Percentiles rank a stretch among this genome's conserved stretches.
phyloP scores from a whole-genome alignment of 2,797 vertebrate genomes.

The Tamandua tetradactyla region DNA sequence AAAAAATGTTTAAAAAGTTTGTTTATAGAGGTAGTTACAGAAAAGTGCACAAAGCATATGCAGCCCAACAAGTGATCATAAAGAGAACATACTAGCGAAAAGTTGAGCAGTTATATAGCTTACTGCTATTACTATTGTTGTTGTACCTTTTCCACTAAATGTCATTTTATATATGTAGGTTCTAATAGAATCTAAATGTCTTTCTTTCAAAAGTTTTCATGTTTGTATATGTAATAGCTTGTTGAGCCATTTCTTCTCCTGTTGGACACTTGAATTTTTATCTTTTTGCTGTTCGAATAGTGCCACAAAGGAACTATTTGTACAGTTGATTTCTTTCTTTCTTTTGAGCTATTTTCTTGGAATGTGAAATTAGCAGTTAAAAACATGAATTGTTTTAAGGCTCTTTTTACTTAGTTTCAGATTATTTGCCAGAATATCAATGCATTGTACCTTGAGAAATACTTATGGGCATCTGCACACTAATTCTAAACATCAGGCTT shows the following conservation, averaged over 20 bases:
- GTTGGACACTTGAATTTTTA: not conserved
- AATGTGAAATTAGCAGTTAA: not conserved
- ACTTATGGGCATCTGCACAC: not conserved
- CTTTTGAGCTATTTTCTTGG: slow-evolving; percentile 21
- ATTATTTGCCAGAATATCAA: not conserved
- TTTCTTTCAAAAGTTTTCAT: not conserved
- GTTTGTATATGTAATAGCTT: not conserved
- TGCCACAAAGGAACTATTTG: not conserved
- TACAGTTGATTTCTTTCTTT: not conserved
- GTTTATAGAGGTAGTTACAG: slow-evolving; percentile 10
- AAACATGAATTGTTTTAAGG: slow-evolving; percentile 42
- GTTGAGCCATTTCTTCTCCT: slow-evolving; percentile 19
- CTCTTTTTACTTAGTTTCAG: slow-evolving; percentile 34
- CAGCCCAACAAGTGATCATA: not conserved
- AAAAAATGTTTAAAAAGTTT: slow-evolving; percentile 4
- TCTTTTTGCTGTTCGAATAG: not conserved
- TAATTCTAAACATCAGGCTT: not conserved
- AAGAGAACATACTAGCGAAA: not conserved
- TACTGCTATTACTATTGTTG: not conserved
- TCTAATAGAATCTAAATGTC: not conserved
- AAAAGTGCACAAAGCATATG: not conserved
- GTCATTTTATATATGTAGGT: not conserved
- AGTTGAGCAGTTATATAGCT: not conserved
- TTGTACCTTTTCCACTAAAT: not conserved
- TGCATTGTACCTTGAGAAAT: not conserved